These are phyloP conservation scores for Phalacrocorax brasilianus DNA, from an alignment of 2,113 vertebrate genomes.

Conservation along the genomic window DNA sequence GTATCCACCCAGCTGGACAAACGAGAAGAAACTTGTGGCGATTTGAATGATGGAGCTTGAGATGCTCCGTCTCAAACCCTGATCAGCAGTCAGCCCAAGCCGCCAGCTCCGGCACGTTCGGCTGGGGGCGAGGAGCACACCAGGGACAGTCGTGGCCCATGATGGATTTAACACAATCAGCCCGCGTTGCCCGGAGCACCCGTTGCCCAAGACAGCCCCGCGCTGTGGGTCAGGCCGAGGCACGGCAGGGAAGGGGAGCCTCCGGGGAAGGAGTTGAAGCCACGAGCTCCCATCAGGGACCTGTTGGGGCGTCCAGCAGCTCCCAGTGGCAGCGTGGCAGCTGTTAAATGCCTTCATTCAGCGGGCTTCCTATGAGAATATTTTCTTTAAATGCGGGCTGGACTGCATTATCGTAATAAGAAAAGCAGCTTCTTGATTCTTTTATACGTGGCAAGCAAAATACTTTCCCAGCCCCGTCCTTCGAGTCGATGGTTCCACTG, in stretches of 20 bases:
- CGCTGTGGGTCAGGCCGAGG: neutral
- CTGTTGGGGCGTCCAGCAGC: neutral
- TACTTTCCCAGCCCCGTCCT: neutral
- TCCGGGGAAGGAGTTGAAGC: neutral
- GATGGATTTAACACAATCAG: accelerated
- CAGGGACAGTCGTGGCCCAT: accelerated
- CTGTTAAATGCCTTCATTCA: neutral
- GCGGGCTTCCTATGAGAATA: neutral
- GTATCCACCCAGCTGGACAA: neutral
- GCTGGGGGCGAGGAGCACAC: neutral
- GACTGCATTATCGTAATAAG: neutral
- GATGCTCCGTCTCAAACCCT: neutral
- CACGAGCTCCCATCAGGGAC: neutral
- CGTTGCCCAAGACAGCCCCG: neutral
- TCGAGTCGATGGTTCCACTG: neutral
- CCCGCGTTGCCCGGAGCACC: neutral
- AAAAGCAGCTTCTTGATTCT: slow-evolving; percentile 1
- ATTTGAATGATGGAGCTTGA: neutral
- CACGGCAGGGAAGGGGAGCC: neutral
- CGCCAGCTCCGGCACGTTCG: neutral
- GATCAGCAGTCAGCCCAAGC: neutral
- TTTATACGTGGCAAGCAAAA: neutral
- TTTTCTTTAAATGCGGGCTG: neutral
- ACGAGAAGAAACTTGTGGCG: neutral
- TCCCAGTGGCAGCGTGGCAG: neutral